These are phyloP conservation scores for Stenchaetothrips biformis DNA, from an alignment of 2,888 invertebrate species.

Conservation along the genomic window DNA sequence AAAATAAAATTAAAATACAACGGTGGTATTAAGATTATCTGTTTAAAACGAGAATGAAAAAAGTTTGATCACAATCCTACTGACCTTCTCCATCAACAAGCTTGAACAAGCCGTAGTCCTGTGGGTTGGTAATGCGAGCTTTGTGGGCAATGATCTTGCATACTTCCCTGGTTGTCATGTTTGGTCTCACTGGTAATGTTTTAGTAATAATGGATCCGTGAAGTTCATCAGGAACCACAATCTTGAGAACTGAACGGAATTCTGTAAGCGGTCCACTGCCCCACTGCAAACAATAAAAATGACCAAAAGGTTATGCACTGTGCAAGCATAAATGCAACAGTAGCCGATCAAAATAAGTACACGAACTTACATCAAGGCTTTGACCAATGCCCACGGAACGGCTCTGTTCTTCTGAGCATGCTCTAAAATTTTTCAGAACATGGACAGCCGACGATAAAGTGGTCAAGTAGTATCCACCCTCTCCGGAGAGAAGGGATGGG, in stretches of 20 bases:
- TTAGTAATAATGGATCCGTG: conserved; percentile 87
- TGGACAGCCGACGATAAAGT: conserved; percentile 90
- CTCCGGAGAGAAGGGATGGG: conserved; percentile 82
- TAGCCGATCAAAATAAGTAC: conserved; percentile 31
- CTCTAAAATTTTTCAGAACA: conserved; percentile 67
- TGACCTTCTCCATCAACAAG: conserved; percentile 85
- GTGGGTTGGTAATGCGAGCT: conserved; percentile 91
- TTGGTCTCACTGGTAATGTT: conserved; percentile 87
- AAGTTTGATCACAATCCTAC: conserved; percentile 33
- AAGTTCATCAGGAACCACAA: conserved; percentile 90
- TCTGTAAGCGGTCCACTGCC: conserved; percentile 48
- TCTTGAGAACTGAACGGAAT: conserved; percentile 73
- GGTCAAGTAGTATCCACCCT: conserved; percentile 92
- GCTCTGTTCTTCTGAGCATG: conserved; percentile 36
- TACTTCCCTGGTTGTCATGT: conserved; percentile 87
- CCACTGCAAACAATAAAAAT: conserved; percentile 40
- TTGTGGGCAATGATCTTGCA: conserved; percentile 94
- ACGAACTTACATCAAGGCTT: conserved; percentile 46
- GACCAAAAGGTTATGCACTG: conserved; percentile 23
- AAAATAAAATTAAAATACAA: conserved; percentile 41
- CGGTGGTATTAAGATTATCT: background rate
- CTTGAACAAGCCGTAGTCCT: conserved; percentile 90
- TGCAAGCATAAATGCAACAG: background rate
- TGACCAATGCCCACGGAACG: conserved; percentile 41
- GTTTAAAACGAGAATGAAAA: background rate